These are phyloP conservation scores for Apis laboriosa DNA, from an alignment of 1,140 invertebrate species.

Conservation along the genomic window DNA sequence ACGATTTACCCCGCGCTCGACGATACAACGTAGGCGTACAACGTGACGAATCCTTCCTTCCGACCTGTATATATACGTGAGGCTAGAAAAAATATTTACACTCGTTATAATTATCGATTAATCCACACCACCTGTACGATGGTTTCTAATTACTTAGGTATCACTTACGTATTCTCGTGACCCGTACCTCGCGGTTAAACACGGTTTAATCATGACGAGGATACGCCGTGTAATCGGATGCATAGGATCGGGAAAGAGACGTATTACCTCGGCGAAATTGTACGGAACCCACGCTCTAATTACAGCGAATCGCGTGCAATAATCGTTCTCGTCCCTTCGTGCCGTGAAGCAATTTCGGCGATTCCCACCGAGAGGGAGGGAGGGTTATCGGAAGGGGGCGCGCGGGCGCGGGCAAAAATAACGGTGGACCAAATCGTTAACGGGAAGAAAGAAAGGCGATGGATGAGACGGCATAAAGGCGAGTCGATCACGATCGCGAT, in stretches of 20 bases:
- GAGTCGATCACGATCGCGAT: slow-evolving; percentile 60
- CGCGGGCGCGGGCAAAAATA: slow-evolving; percentile 42
- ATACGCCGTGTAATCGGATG: not conserved
- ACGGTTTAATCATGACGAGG: not conserved
- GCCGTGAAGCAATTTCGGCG: not conserved
- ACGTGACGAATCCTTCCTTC: too few species aligned
- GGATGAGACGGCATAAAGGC: slow-evolving; percentile 63
- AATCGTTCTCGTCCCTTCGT: not conserved
- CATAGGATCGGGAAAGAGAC: not conserved
- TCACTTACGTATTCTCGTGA: not conserved
- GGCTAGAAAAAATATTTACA: too few species aligned
- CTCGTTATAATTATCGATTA: too few species aligned
- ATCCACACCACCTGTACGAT: too few species aligned
- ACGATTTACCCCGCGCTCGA: too few species aligned
- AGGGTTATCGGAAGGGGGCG: slow-evolving; percentile 1
- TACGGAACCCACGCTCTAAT: not conserved
- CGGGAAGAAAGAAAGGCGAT: slow-evolving; percentile 54
- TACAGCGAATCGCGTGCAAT: not conserved
- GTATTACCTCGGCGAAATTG: not conserved
- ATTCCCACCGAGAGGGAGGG: not conserved
- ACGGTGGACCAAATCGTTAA: slow-evolving; percentile 45
- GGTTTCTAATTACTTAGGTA: not conserved
- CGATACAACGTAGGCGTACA: too few species aligned
- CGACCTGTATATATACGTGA: not conserved
- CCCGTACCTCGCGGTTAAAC: not conserved